Evolutionary conservation across 2,797 vertebrate species (phyloP), one percentile per base, ranked within the genome.

Genomic region (Denticeps clupeoides): DNA sequence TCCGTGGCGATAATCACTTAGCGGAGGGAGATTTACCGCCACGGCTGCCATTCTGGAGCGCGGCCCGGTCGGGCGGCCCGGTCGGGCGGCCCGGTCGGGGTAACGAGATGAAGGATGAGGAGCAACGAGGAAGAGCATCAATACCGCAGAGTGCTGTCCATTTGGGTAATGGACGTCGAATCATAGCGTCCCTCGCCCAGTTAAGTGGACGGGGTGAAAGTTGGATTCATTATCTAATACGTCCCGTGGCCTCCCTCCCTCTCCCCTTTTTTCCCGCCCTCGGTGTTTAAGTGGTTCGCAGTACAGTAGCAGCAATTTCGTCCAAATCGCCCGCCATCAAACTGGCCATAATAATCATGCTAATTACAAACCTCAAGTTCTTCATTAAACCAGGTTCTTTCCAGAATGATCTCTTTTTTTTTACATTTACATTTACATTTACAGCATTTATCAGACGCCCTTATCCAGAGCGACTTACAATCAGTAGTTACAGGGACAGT

Each of bases 111-210:
- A 89, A 77, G 85, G 86, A 90, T 66, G 67, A 69, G 72, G 70
- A 16, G 33, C 33, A 67, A 79, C 73, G 69, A 81, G 70, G 81
- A 67, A 59, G 69, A 73, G 84, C 84, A 93, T 93, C 87, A 87
- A 91, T 89, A 88, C 61, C 44, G 43, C 73, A 69, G 63, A 82
- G 83, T 85, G 77, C 75, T 87, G 85, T 87, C 87, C 85, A 91
- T 89, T 92, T 93, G 77, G 79, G 80, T 95, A 95, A 94, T 91
- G 85, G 89, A 85, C 78, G 79, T 79, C 68, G 68, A 65, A 82
- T 87, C 84, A 84, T 86, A 88, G 70, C 72, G 72, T 64, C 67
- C 75, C 61, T 74, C 80, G 72, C 77, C 73, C 77, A 83, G 80
- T 82, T 80, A 74, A 84, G 74, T 71, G 77, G 77, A 81, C 75